Conservation (phyloP, 2,888 invertebrate genomes). For the Monoplex corrugatus region DNA sequence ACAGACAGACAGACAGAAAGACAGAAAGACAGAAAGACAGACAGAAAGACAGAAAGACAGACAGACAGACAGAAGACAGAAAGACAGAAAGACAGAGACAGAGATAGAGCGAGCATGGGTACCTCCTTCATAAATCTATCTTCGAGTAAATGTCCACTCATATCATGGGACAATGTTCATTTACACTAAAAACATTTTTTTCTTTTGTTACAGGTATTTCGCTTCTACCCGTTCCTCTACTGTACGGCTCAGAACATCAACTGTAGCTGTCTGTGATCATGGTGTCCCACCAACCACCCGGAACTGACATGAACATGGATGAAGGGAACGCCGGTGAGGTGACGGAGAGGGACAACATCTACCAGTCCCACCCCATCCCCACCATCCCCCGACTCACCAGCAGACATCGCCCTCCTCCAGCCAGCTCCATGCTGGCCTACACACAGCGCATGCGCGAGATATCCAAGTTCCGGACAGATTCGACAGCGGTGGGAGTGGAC, state of each 20-base stretch:
- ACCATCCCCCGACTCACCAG: constrained; percentile 23
- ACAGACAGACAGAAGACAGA: no score
- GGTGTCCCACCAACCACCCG: constrained; percentile 17
- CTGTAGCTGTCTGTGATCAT: not conserved
- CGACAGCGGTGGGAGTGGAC: not conserved
- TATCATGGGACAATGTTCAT: no score
- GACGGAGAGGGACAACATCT: constrained; percentile 36
- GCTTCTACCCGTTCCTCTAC: no score
- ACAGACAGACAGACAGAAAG: constrained; percentile 38
- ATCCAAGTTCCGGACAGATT: not conserved
- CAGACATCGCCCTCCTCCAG: not conserved
- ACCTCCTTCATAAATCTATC: no score
- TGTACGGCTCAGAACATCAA: no score
- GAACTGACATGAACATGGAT: not conserved
- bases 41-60: no score
- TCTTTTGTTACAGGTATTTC: no score
- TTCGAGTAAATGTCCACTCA: no score
- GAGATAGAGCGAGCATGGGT: no score
- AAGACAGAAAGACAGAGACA: no score
- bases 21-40: no score
- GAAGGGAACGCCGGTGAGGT: not conserved
- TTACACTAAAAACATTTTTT: no score
- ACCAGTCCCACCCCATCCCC: constrained; percentile 29
- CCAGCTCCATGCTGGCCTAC: constrained; percentile 54
- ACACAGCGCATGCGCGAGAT: constrained; percentile 52